phyloP scores from a whole-genome alignment of 2,113 vertebrate genomes.

The Peromyscus californicus region DNA sequence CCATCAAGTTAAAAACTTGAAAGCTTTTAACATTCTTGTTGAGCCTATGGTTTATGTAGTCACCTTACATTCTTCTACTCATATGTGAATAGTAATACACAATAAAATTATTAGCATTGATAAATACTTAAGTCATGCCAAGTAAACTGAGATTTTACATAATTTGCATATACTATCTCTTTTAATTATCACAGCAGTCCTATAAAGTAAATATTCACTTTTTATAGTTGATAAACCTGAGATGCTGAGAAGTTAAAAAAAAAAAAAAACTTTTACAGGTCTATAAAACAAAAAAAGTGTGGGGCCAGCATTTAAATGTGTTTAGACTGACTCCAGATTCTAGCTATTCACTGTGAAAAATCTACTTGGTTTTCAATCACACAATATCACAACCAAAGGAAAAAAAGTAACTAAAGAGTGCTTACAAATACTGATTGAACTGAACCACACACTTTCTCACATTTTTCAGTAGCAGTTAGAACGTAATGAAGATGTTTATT shows the following conservation, averaged over 20 bases:
- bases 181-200: neutral
- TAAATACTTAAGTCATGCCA: neutral
- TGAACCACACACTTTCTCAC: neutral
- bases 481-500: neutral
- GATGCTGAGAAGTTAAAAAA: neutral
- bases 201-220: neutral
- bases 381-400: neutral
- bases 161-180: neutral
- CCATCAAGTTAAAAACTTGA: too few relatives aligned
- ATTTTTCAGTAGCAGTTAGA: neutral
- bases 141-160: neutral
- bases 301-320: neutral
- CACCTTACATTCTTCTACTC: neutral
- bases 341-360: neutral
- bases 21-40: neutral
- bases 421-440: neutral
- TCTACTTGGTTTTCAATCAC: neutral
- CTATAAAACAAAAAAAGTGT: neutral
- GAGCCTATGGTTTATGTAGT: neutral
- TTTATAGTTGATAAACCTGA: neutral
- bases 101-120: neutral
- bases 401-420: neutral
- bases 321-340: neutral
- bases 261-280: neutral
- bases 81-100: neutral